Conservation (phyloP, 2,888 invertebrate species). For the Volucella zonaria region DNA sequence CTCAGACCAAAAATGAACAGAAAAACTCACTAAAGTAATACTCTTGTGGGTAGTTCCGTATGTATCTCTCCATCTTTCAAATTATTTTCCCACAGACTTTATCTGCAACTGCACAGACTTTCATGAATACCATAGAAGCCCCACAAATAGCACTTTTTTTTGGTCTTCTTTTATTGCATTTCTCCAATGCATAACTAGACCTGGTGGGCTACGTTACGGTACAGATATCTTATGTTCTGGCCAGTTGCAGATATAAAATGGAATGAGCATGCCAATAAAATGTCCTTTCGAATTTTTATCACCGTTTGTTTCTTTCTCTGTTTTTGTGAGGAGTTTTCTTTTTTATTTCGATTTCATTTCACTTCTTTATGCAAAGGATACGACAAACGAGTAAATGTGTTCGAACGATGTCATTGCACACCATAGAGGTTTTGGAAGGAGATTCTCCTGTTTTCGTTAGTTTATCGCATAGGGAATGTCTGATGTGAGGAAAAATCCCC, state of each 20-base stretch:
- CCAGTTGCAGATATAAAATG: constrained; percentile 20
- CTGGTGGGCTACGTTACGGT: neutral
- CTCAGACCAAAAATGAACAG: too few relatives aligned
- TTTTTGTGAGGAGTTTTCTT: neutral
- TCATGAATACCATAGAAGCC: constrained; percentile 6
- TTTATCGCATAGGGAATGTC: constrained; percentile 30
- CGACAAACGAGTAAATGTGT: neutral
- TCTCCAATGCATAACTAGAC: constrained; percentile 15
- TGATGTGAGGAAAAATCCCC: constrained; percentile 42
- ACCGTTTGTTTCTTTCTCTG: constrained; percentile 2
- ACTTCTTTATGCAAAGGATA: constrained; percentile 9
- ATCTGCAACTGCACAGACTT: constrained; percentile 9
- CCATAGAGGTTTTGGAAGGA: constrained; percentile 14
- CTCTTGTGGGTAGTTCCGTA: too few relatives aligned
- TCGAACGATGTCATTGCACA: constrained; percentile 32
- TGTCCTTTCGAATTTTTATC: constrained; percentile 59
- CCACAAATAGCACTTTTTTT: constrained; percentile 5
- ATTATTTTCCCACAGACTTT: constrained; percentile 2
- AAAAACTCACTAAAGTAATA: too few relatives aligned
- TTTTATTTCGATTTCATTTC: neutral
- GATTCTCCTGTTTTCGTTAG: constrained; percentile 29
- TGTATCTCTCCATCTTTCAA: too few relatives aligned
- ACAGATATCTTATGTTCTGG: constrained; percentile 6
- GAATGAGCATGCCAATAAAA: constrained; percentile 44
- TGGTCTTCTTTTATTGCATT: constrained; percentile 9